Evolutionary conservation across 2,888 invertebrate species (phyloP).

Genomic region (Zaprionus lineosus): DNA sequence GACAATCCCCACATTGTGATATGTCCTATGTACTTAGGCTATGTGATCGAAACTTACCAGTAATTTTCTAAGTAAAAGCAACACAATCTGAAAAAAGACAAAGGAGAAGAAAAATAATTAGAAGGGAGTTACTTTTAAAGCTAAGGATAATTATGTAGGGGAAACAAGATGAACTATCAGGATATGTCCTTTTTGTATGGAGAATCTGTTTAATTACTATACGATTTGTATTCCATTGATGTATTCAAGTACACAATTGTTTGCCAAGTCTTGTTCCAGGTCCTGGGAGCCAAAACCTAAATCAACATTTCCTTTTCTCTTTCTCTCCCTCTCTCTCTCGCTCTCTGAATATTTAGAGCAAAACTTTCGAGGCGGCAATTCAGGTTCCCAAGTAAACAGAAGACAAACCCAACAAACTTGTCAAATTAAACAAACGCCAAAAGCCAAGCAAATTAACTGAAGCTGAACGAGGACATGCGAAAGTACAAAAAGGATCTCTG

Average conservation of each 20-base stretch:
- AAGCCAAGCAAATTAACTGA: conserved; percentile 26
- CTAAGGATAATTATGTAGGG: not conserved
- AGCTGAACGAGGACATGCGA: conserved; percentile 11
- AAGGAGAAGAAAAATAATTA: conserved; percentile 18
- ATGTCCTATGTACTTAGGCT: conserved; percentile 13
- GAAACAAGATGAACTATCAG: too few species aligned
- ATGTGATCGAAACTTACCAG: conserved; percentile 44
- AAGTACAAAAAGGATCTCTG: not conserved
- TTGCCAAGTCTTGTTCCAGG: not conserved
- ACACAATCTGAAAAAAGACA: conserved; percentile 56
- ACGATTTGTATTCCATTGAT: too few species aligned
- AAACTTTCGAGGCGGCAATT: conserved; percentile 10
- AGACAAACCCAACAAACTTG: conserved; percentile 64
- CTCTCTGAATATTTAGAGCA: conserved; percentile 51
- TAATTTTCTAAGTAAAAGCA: conserved; percentile 44
- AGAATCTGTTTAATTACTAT: not conserved
- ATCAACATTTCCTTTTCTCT: conserved; percentile 54
- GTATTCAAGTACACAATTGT: too few species aligned
- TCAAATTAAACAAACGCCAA: conserved; percentile 65
- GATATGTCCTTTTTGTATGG: too few species aligned
- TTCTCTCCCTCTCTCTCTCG: too few species aligned
- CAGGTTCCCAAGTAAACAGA: conserved; percentile 39
- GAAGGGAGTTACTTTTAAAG: not conserved
- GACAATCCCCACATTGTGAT: too few species aligned
- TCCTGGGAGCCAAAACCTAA: conserved; percentile 40